Evolutionary conservation across 1,140 invertebrate species (phyloP), one percentile per base, ranked within the genome.

Genomic region (Euglossa dilemma): DNA sequence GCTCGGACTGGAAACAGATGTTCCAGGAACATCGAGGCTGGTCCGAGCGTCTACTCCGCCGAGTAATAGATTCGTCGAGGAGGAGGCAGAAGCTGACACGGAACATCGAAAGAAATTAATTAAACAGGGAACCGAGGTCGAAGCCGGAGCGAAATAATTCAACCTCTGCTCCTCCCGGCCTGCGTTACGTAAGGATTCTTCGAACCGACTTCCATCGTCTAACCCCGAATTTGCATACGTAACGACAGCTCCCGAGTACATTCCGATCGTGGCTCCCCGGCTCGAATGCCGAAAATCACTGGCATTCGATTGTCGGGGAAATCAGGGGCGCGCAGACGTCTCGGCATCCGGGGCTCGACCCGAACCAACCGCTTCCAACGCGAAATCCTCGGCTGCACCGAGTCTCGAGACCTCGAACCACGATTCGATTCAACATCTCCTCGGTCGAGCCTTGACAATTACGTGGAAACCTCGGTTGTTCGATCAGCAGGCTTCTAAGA

Each of bases 161-260:
- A 20, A 36, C 25, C 16, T 36, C 47, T 54, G 16, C n/a, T 23
- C 14, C 9, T 45, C 18, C 36, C 16, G 3, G 5, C 8, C 20
- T 14, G 36, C n/a, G 59, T 76, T 76, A 63, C 73, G 73, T 63
- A 76, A 76, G 25, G 20, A 50, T 76, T 76, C 74, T 12, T 36
- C 47, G 74, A 64, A 64, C 25, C 20, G 28, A 28, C 14, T 28
- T 52, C 73, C n/a, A 63, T 47, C 11, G 25, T 63, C 45, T 28
- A 16, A 11, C 36, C 36, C 20, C 20, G 59, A 76, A 76, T 76
- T 76, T 76, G 74, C 74, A 76, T 76, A 76, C 45, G 47, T 76
- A 64, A 64, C 74, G 59, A 76, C 47, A 76, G 45, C 72, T 12
- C 12, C 45, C 59, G n/a, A 64, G 20, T 64, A 64, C 12, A 76